Evolutionary conservation across 1,140 invertebrate species (phyloP), one percentile per base, ranked within the genome.

Genomic region (Drosophila takahashii): DNA sequence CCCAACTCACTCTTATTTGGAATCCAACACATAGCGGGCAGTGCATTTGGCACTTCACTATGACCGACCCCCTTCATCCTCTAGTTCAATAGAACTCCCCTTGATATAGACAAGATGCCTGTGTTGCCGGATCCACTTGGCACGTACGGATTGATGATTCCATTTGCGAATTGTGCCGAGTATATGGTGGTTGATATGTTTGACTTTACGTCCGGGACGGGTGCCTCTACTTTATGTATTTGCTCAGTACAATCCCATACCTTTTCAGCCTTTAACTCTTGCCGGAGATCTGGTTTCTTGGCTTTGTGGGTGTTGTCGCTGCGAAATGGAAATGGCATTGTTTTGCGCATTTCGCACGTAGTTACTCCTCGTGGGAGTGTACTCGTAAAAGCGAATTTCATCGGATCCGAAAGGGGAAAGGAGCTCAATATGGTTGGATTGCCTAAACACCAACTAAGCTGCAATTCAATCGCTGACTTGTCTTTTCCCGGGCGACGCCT

Each of bases 371-470:
- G 45, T 60, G 52, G 75, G 60, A 66, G 47, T 45, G 36, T 50
- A 53, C 48, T 81, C 67, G 59, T 76, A 70, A 77, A 83, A 58
- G 48, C 54, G 48, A 83, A 89, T 77, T 86, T 79, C 42, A 87
- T 89, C 27, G 79, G 50, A 16, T 45, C 52, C 51, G 65, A 64
- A 66, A 61, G 53, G 15, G 48, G 18, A 32, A 42, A 71, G n/a
- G 15, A 13, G 48, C 29, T 34, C 29, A 65, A 57, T 66, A 50
- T 34, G 27, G n/a, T 51, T 41, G 29, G 39, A 77, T 69, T 77
- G 58, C 54, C 58, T 58, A 61, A 81, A 51, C 66, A 79, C 58
- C 66, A 58, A 48, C 50, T 71, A 71, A 87, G 76, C 42, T 77
- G 79, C 79, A 81, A 87, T 81, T 81, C 83, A 87, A 87, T 85